These are phyloP conservation scores for Silvanus unidentatus DNA, from an alignment of 2,888 invertebrate species.

Conservation along the genomic window DNA sequence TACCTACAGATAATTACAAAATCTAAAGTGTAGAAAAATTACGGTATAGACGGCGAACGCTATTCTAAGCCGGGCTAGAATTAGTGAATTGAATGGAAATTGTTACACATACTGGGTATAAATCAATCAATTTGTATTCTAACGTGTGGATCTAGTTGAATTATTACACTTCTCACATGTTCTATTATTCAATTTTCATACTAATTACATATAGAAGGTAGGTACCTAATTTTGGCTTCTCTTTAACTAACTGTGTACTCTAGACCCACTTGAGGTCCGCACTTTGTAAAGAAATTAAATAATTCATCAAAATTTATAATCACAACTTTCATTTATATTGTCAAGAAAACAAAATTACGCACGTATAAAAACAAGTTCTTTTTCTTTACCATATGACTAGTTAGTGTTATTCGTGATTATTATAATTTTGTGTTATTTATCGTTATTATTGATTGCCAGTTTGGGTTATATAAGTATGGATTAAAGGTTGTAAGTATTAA, in stretches of 20 bases:
- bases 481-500: no score
- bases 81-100: conserved; percentile 2
- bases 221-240: not conserved
- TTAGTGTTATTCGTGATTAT: no score
- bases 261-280: not conserved
- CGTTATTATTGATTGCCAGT: no score
- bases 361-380: no score
- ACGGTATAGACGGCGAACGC: conserved; percentile 5
- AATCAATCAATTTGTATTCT: conserved; percentile 9
- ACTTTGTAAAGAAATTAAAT: not conserved
- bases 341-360: no score
- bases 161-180: not conserved
- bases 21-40: conserved; percentile 6
- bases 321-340: not conserved
- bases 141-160: not conserved
- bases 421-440: no score
- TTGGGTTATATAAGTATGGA: no score
- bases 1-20: conserved; percentile 13
- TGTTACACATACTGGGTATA: conserved; percentile 2
- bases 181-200: conserved; percentile 2
- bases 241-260: not conserved
- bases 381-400: no score
- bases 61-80: no score
- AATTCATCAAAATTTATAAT: not conserved
- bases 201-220: conserved; percentile 2